These are phyloP conservation scores for Marmota flaviventris DNA, from an alignment of 2,113 vertebrate genomes.

Conservation along the genomic window DNA sequence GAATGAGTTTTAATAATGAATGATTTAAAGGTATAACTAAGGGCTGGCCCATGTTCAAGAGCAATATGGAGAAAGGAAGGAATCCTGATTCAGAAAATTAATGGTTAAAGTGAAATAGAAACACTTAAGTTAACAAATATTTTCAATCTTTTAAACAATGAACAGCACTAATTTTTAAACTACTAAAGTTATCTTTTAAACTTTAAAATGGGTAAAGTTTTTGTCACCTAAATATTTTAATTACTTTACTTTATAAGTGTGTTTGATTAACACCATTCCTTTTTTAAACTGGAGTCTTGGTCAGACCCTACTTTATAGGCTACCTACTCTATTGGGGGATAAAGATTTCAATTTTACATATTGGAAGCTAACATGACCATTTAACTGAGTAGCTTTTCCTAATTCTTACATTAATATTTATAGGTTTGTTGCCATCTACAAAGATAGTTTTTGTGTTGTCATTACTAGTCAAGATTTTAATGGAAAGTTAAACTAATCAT, in stretches of 20 bases:
- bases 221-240: slow-evolving; percentile 3
- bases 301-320: neutral
- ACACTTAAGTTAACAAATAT: neutral
- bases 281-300: neutral
- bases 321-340: neutral
- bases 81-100: slow-evolving; percentile 21
- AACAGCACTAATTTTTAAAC: slow-evolving; percentile 9
- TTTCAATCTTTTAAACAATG: neutral
- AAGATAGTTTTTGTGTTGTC: slow-evolving; percentile 26
- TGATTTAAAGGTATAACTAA: neutral
- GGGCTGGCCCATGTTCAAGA: neutral
- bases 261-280: neutral
- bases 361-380: neutral
- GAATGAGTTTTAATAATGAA: slow-evolving; percentile 15
- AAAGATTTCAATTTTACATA: neutral
- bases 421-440: neutral
- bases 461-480: slow-evolving; percentile 22
- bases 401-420: slow-evolving; percentile 1
- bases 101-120: slow-evolving; percentile 10
- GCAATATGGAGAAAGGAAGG: neutral
- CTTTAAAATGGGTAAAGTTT: slow-evolving; percentile 11
- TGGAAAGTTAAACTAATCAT: neutral
- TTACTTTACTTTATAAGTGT: neutral
- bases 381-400: neutral
- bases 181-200: slow-evolving; percentile 12